These are phyloP conservation scores for Sphinx pinastri DNA, from an alignment of 2,888 invertebrate species.

Conservation along the genomic window DNA sequence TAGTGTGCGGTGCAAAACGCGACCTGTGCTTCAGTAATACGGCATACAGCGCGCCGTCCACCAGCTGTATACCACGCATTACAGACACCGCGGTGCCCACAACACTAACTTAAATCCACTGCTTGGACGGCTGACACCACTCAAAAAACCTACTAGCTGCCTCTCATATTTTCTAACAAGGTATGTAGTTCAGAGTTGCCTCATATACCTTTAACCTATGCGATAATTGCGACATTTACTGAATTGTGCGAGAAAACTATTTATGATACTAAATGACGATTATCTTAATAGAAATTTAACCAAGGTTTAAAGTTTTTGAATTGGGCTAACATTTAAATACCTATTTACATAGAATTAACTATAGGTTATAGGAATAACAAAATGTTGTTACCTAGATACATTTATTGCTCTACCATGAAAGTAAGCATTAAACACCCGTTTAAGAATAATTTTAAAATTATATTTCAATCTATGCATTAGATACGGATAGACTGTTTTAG, in stretches of 20 bases:
- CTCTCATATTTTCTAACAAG: not conserved
- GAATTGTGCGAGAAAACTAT: no score
- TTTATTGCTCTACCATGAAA: not conserved
- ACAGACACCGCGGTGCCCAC: slow-evolving; percentile 6
- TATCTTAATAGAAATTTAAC: no score
- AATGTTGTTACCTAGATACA: no score
- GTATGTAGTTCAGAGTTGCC: not conserved
- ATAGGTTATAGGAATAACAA: no score
- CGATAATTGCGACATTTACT: not conserved
- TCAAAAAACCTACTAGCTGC: not conserved
- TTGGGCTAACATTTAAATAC: no score
- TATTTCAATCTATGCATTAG: not conserved
- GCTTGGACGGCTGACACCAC: not conserved
- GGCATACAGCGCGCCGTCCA: slow-evolving; percentile 15
- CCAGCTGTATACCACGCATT: slow-evolving; percentile 23
- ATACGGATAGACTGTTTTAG: not conserved
- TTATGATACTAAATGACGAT: no score
- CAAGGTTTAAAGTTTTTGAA: no score
- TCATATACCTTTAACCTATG: no score
- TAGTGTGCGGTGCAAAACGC: slow-evolving; percentile 36
- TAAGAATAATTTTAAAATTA: no score
- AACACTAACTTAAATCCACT: not conserved
- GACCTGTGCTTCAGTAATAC: slow-evolving; percentile 26
- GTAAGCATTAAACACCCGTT: not conserved
- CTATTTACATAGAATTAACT: no score